These are phyloP conservation scores for Leptinotarsa haldemani DNA, from an alignment of 2,888 invertebrate species.

Conservation along the genomic window DNA sequence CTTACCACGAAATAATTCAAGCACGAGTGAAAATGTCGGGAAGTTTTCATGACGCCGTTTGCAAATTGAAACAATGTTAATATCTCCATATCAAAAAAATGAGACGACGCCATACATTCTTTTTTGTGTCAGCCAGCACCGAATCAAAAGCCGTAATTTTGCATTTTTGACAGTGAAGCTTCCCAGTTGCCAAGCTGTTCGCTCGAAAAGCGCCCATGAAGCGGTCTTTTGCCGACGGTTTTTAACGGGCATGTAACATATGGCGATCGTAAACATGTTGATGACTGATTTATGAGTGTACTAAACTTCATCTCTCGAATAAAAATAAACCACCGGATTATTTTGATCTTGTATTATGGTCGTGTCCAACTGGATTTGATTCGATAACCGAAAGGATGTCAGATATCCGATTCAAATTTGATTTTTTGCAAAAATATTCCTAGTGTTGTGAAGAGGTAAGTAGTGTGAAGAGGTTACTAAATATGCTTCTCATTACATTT, in stretches of 20 bases:
- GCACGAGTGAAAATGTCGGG: neutral
- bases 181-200: slow-evolving; percentile 45
- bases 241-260: slow-evolving; percentile 50
- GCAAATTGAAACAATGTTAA: neutral
- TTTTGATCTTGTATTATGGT: slow-evolving; percentile 25
- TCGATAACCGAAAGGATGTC: neutral
- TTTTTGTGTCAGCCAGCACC: slow-evolving; percentile 30
- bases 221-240: slow-evolving; percentile 40
- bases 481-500: no score
- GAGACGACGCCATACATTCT: slow-evolving; percentile 26
- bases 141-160: slow-evolving; percentile 46
- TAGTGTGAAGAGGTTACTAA: no score
- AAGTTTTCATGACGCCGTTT: neutral
- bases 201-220: slow-evolving; percentile 40
- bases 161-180: slow-evolving; percentile 39
- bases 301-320: slow-evolving; percentile 51
- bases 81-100: slow-evolving; percentile 7
- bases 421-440: no score
- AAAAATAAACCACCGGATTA: slow-evolving; percentile 43
- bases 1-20: no score
- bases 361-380: slow-evolving; percentile 19
- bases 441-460: no score
- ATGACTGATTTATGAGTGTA: slow-evolving; percentile 51
- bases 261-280: slow-evolving; percentile 55
- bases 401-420: no score